phyloP scores from a whole-genome alignment of 2,113 vertebrate species.

The Peromyscus polionotus region DNA sequence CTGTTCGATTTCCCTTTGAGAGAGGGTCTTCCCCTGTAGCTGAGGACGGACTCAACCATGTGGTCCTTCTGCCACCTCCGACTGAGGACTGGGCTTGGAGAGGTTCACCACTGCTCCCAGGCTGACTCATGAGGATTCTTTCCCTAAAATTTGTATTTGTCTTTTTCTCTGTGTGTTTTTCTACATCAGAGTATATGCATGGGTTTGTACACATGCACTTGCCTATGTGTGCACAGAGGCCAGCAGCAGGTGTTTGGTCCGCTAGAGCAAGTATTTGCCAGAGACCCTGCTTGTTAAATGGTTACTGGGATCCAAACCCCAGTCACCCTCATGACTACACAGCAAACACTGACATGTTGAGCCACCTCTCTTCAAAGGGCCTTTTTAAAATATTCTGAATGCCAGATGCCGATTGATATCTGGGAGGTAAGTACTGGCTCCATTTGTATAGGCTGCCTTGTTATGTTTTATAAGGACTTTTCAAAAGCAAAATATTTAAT shows the following conservation, averaged over 20 bases:
- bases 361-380: neutral
- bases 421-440: neutral
- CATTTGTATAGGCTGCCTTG: neutral
- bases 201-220: neutral
- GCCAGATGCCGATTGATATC: neutral
- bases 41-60: neutral
- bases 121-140: neutral
- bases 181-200: neutral
- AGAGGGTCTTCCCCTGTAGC: too few species aligned
- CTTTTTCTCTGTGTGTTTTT: neutral
- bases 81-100: neutral
- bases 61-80: neutral
- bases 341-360: neutral
- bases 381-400: neutral
- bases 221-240: neutral
- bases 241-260: too few species aligned
- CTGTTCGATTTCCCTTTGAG: neutral
- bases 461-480: neutral
- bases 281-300: neutral
- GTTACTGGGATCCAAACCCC: neutral
- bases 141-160: neutral
- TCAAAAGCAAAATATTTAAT: neutral
- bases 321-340: too few species aligned
- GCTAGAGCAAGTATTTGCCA: neutral
- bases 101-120: neutral